Percentiles rank a stretch among this genome's conserved stretches.
Conservation (phyloP, 2,113 vertebrate species). For the Alaudala cheleensis region DNA sequence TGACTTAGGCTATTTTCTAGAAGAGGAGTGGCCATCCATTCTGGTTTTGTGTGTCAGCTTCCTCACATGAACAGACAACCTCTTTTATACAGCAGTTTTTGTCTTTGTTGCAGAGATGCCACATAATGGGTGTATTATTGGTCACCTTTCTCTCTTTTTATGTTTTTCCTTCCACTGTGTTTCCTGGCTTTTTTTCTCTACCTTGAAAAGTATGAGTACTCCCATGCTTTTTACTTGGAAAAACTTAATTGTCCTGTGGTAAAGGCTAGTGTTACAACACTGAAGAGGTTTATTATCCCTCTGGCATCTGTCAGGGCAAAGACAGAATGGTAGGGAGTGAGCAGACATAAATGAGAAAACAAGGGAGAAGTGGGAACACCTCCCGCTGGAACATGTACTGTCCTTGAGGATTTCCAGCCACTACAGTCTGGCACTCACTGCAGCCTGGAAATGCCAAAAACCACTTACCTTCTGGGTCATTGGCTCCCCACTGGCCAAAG, state of each 20-base stretch:
- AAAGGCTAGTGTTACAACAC: not conserved
- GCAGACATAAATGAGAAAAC: not conserved
- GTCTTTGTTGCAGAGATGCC: not conserved
- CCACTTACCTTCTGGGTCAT: not conserved
- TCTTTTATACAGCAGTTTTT: not conserved
- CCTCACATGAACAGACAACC: not conserved
- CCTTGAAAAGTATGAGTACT: not conserved
- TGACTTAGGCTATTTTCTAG: not conserved
- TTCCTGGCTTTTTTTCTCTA: not conserved
- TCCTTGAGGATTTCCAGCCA: not conserved
- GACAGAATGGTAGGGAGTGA: not conserved
- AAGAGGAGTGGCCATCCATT: not conserved
- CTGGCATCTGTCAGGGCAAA: not conserved
- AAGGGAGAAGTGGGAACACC: not conserved
- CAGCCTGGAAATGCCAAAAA: not conserved
- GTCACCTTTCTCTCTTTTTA: not conserved
- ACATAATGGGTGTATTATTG: fast-evolving
- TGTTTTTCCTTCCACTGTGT: not conserved
- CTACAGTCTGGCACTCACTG: not conserved
- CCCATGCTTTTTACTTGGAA: not conserved
- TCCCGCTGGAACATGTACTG: not conserved
- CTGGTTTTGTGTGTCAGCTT: not conserved
- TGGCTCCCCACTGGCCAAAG: not conserved
- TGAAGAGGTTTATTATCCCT: not conserved
- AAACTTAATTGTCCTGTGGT: not conserved